These are phyloP conservation scores for Drosophila pullipes DNA, from an alignment of 2,888 invertebrate species.

Conservation along the genomic window DNA sequence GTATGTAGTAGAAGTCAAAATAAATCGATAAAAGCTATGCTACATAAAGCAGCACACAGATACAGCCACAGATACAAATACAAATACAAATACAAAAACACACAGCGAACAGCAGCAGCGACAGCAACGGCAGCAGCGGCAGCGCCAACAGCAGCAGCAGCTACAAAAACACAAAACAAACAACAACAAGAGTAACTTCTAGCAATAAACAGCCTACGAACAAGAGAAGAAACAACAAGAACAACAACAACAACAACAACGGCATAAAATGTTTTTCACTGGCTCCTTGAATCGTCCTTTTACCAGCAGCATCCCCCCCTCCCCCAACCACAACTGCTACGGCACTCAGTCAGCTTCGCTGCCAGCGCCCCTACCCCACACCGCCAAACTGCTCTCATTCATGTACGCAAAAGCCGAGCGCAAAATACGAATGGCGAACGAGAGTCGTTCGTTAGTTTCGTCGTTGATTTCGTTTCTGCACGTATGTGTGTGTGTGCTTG, in stretches of 20 bases:
- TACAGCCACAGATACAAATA: constrained; percentile 37
- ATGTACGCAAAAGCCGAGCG: constrained; percentile 61
- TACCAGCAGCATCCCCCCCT: constrained; percentile 26
- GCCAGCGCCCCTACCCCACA: constrained; percentile 6
- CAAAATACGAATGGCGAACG: constrained; percentile 40
- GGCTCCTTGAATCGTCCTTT: constrained; percentile 80
- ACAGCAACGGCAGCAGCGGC: neutral
- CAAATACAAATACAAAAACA: constrained; percentile 40
- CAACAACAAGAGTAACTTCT: constrained; percentile 29
- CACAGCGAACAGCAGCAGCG: constrained; percentile 47
- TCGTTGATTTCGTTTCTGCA: constrained; percentile 29
- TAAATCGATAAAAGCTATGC: constrained; percentile 76
- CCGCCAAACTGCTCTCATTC: constrained; percentile 57
- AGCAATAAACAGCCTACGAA: constrained; percentile 76
- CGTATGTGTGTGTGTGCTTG: neutral
- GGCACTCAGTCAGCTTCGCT: constrained; percentile 31
- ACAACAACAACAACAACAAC: constrained; percentile 28
- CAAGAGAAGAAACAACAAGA: constrained; percentile 38
- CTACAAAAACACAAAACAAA: constrained; percentile 28
- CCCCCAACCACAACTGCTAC: neutral
- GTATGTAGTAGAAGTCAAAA: constrained; percentile 76
- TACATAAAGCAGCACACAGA: constrained; percentile 55
- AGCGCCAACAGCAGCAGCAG: constrained; percentile 44
- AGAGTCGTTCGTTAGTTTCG: constrained; percentile 35
- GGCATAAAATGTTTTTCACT: constrained; percentile 67